Percentiles rank a stretch among this genome's conserved stretches.
phyloP scores from a whole-genome alignment of 2,113 vertebrate genomes.

The Henicopernis longicauda region DNA sequence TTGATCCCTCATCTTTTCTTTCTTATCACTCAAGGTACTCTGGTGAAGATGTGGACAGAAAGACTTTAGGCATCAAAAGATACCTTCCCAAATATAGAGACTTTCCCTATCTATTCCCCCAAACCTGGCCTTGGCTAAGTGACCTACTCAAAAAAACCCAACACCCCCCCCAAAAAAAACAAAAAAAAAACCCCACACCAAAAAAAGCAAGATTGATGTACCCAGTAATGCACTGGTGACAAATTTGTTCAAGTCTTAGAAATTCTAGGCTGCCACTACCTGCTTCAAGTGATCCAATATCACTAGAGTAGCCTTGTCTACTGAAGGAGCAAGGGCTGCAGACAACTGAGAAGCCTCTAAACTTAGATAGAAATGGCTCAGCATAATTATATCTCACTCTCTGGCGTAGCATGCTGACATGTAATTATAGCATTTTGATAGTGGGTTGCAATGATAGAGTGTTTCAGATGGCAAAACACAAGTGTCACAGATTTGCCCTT shows the following conservation, averaged over 20 bases:
- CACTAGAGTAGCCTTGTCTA: not conserved
- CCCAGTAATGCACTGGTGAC: not conserved
- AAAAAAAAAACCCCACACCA: not conserved
- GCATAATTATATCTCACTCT: slow-evolving; percentile 22
- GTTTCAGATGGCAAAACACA: not conserved
- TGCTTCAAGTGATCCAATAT: slow-evolving; percentile 6
- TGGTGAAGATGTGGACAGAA: not conserved
- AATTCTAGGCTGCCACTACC: not conserved
- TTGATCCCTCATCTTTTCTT: not conserved
- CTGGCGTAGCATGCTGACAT: not conserved
- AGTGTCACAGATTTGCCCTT: not conserved
- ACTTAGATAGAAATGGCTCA: slow-evolving; percentile 3
- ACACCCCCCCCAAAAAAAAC: not conserved
- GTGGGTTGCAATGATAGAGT: not conserved
- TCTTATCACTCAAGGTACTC: not conserved
- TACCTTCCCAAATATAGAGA: not conserved
- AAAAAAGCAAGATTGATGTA: not conserved
- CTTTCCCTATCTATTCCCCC: not conserved
- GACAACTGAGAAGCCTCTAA: slow-evolving; percentile 36
- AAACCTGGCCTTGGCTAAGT: not conserved
- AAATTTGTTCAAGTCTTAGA: not conserved
- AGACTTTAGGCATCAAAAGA: not conserved
- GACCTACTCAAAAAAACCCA: not conserved
- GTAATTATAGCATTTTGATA: slow-evolving; percentile 4
- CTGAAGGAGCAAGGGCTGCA: not conserved